A percentile compares a stretch with the other conserved stretches of the same genome.
Conservation (phyloP, 1,140 invertebrate species). For the Tetraneura akinire region DNA sequence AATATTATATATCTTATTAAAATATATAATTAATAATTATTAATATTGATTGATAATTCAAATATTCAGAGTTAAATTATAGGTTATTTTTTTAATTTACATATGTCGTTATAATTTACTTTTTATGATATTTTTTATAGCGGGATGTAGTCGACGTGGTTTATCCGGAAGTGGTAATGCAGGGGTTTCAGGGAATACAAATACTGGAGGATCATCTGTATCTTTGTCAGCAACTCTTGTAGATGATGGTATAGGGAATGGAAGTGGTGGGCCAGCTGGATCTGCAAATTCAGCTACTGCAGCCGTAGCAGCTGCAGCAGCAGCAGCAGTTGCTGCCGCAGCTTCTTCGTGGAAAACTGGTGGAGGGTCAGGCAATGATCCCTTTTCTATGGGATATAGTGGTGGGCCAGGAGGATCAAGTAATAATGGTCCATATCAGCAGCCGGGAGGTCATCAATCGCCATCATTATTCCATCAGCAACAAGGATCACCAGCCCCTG, state of each 20-base stretch:
- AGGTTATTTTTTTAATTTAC: too few relatives aligned
- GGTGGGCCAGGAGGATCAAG: not conserved
- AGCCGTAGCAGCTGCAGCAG: constrained; percentile 10
- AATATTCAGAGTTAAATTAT: too few relatives aligned
- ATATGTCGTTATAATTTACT: not conserved
- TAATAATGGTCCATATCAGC: constrained; percentile 23
- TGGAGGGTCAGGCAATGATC: constrained; percentile 16
- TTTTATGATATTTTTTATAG: not conserved
- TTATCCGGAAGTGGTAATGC: not conserved
- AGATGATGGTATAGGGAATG: constrained; percentile 15
- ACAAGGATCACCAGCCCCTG: constrained; percentile 25
- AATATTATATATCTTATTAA: too few relatives aligned
- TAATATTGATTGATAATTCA: too few relatives aligned
- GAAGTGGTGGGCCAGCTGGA: constrained; percentile 6
- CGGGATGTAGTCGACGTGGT: constrained; percentile 40
- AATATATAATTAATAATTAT: too few relatives aligned
- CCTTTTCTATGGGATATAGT: constrained; percentile 6
- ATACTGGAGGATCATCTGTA: not conserved
- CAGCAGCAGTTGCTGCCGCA: constrained; percentile 10
- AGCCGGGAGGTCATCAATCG: constrained; percentile 33
- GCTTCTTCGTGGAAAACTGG: constrained; percentile 33
- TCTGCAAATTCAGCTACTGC: not conserved
- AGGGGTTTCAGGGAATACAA: not conserved
- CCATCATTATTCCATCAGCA: constrained; percentile 44
- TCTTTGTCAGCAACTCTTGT: constrained; percentile 6